A percentile compares a stretch with the other conserved stretches of the same genome.
Evolutionary conservation across 2,797 vertebrate species (phyloP).

Genomic region (Manis pentadactyla): DNA sequence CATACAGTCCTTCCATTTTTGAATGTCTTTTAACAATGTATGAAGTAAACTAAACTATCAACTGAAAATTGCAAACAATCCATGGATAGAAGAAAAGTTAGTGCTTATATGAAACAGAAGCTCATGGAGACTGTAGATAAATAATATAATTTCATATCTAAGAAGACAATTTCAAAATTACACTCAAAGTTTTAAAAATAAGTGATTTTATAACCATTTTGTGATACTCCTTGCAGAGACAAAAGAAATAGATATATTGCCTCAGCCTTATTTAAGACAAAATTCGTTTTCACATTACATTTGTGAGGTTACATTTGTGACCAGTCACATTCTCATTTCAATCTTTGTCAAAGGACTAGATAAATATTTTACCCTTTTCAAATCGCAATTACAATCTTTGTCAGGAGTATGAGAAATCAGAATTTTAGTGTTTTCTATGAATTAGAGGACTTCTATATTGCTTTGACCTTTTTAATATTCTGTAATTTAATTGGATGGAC

Average conservation of each 20-base stretch:
- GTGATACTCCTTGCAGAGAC: background rate
- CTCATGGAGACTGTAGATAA: constrained; percentile 79
- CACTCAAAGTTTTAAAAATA: constrained; percentile 67
- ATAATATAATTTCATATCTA: constrained; percentile 78
- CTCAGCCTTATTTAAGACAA: background rate
- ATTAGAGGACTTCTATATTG: constrained; percentile 87
- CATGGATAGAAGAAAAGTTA: constrained; percentile 71
- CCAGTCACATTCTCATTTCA: constrained; percentile 71
- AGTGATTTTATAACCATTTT: background rate
- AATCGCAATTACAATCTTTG: constrained; percentile 79
- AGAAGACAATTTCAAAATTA: constrained; percentile 74
- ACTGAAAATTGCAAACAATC: constrained; percentile 81
- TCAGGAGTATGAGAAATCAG: constrained; percentile 82
- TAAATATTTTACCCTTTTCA: constrained; percentile 85
- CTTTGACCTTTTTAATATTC: constrained; percentile 91
- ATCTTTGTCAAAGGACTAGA: constrained; percentile 80
- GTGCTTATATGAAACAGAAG: constrained; percentile 73
- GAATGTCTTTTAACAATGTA: constrained; percentile 84
- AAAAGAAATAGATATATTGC: constrained; percentile 35
- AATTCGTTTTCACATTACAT: constrained; percentile 49
- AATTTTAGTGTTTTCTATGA: constrained; percentile 88
- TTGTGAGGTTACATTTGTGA: constrained; percentile 63
- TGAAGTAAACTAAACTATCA: constrained; percentile 84
- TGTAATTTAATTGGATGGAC: constrained; percentile 88
- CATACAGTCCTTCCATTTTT: constrained; percentile 71